Percentiles rank a stretch among this genome's conserved stretches.
phyloP scores from a whole-genome alignment of 2,888 invertebrate species.

The Macaria notata region DNA sequence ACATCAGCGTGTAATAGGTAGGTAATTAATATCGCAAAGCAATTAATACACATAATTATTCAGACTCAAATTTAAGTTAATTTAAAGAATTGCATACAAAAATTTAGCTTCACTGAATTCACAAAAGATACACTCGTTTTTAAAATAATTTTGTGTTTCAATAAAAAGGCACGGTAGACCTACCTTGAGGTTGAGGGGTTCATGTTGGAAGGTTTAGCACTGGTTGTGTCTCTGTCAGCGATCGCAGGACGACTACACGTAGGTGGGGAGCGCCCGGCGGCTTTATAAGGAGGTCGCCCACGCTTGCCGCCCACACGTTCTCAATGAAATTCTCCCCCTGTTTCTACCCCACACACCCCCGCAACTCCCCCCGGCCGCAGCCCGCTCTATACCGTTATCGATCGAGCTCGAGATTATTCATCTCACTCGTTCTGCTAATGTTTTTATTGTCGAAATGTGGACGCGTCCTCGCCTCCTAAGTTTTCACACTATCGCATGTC shows the following conservation, averaged over 20 bases:
- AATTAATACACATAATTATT: too few species aligned
- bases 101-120: not conserved
- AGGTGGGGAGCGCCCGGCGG: conserved; percentile 58
- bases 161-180: conserved; percentile 33
- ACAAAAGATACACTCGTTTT: not conserved
- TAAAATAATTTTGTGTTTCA: not conserved
- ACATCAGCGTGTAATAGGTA: too few species aligned
- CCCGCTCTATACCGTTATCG: conserved; percentile 66
- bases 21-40: too few species aligned
- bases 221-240: conserved; percentile 50
- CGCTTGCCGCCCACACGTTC: conserved; percentile 85
- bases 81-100: too few species aligned
- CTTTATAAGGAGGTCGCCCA: conserved; percentile 78
- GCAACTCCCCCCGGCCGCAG: conserved; percentile 45
- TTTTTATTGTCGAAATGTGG: conserved; percentile 31
- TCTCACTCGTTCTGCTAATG: conserved; percentile 62
- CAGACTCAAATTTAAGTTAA: too few species aligned
- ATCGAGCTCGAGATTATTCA: conserved; percentile 77
- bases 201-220: conserved; percentile 65
- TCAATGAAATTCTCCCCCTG: conserved; percentile 82
- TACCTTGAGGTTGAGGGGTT: conserved; percentile 64
- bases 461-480: conserved; percentile 18
- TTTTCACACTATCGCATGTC: not conserved
- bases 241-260: conserved; percentile 65
- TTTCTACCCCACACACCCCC: conserved; percentile 41